Base-by-base conservation (phyloP, 64 coral and sea anemone genomes). In the Porites australiensis region DNA sequence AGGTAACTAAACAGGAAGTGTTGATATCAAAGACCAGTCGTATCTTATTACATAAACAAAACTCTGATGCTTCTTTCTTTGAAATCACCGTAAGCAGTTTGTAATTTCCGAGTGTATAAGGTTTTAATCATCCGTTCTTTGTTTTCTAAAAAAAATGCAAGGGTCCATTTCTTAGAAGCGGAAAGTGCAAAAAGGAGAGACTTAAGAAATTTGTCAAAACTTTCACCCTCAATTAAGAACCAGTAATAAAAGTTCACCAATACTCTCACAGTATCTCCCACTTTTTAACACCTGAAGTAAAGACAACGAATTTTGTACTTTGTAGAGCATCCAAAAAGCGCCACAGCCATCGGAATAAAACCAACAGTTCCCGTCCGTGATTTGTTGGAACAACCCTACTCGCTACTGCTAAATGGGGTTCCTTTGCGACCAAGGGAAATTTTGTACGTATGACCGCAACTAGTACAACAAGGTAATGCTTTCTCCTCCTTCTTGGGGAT, bases 401-500 rank as follows among this genome's bases (percentile, higher is more conserved):
- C 90, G 19, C 70, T 77, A 48, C 52, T 64, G 9, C 90, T 92
- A 18, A 76, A 83, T 21, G 19, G 58, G 57, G 71, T 92, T 77
- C 58, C 91, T 70, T 81, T 93, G 44, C 94, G 90, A 77, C 61
- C 68, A 14, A 96, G 61, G 16, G 70, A 87, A 4, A 99, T 79
- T 79, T 94, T 96, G 54, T 91, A 93, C 51, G 94, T 80, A 85
- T 90, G 84, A 74, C 92, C 91, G 74, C 98, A 99, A 66, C 98
- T 89, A 13, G 94, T 89, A 49, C 98, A 99, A 37, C 88, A 88
- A 6, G 98, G 88, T 15, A 96, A 79, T 0, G 94, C 87, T 81
- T 99, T 99, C 82, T 99, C 98, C n/a, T 99, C 98, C 53, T 99
- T 99, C 77, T 94, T 99, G 4, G 98, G 98, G 11, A 99, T 99